Base-by-base conservation (phyloP, 2,888 invertebrate species). In the Sminthurides aquaticus region DNA sequence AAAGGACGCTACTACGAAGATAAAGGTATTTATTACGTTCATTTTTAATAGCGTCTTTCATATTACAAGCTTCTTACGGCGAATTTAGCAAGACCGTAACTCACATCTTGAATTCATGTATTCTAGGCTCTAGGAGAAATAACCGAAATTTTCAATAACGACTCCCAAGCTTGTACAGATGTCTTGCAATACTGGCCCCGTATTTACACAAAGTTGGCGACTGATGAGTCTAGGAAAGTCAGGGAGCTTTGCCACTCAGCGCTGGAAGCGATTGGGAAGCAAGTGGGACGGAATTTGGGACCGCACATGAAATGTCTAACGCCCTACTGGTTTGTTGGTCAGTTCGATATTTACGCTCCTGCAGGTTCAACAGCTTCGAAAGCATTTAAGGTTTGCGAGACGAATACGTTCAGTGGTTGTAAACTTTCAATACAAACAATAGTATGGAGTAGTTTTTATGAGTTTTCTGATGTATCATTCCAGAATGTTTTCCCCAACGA, bases 271-370 rank as follows among this genome's bases (percentile, higher is more conserved):
- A 66, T 73, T 57, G 70, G 69, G 34, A 69, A 65, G 56, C 55
- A 84, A 77, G 86, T 87, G 66, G 88, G 89, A 54, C 85, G 89
- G 27, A 85, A 86, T 71, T 80, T 90, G 67, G 94, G 92, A 0
- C 89, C 90, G 1, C 86, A 86, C 77, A 81, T 96, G 61, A 87
- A 87, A 75, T 85, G 84, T 76, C 77, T 95, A 67, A 85, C 80
- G 77, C 91, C 91, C 1, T 83, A 87, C 2, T 95, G 95, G 95
- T 85, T 94, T 76, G 84, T 87, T 55, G 87, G 90, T 60, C 89
- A 87, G 77, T 87, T 87, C 80, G 95, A 96, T 78, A 86, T 87
- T 15, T 90, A 91, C 79, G 86, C 89, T 49, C 91, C 92, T 11
- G 91, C 91, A 22, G 87, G 90, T 3, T 84, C 84, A 71, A 84